Evolutionary conservation across 2,797 vertebrate species (phyloP).

Genomic region (Dryobates pubescens): DNA sequence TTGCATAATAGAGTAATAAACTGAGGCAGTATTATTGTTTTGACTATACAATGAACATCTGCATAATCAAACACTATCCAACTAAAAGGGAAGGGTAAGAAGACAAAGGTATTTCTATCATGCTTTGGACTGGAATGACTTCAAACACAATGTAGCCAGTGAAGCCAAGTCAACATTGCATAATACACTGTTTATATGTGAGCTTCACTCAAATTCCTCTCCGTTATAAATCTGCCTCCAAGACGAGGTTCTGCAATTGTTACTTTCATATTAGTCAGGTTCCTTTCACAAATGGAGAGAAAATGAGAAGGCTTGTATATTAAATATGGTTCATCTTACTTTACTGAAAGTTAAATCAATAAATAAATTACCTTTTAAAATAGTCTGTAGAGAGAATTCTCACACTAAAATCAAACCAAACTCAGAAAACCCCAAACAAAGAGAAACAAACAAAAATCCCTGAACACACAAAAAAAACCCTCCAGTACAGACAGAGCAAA

Average conservation of each 20-base stretch:
- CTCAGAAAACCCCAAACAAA: too few relatives aligned
- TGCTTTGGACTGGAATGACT: background rate
- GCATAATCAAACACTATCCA: background rate
- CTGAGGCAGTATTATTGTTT: background rate
- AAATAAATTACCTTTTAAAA: background rate
- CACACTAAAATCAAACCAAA: background rate
- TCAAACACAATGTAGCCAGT: background rate
- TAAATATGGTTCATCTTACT: background rate
- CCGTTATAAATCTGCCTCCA: background rate
- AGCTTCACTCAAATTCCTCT: background rate
- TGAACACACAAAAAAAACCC: too few relatives aligned
- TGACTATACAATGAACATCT: conserved; percentile 1
- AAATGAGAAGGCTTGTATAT: background rate
- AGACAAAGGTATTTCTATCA: background rate
- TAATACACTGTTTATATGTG: background rate
- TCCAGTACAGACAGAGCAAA: background rate
- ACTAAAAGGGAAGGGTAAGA: background rate
- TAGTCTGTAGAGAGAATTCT: background rate
- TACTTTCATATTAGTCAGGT: background rate
- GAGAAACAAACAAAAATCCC: background rate
- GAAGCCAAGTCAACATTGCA: background rate
- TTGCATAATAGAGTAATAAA: background rate
- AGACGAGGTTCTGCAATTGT: background rate
- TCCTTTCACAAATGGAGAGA: background rate
- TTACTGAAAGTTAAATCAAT: background rate